Conservation (phyloP, 2,113 vertebrate species). For the Lepisosteus osseus region DNA sequence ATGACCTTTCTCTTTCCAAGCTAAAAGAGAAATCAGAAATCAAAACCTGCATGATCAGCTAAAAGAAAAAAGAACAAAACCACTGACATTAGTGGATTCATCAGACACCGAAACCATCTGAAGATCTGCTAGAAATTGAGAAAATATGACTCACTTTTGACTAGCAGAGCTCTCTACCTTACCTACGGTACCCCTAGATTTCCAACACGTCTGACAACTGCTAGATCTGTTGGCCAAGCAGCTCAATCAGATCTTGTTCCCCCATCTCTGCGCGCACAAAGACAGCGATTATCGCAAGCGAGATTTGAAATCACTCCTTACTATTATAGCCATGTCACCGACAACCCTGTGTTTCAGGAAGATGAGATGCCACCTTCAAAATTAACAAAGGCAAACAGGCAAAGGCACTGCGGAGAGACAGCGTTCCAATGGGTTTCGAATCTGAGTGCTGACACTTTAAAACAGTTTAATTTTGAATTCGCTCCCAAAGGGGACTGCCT, state of each 20-base stretch:
- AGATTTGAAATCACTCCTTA: constrained; percentile 28
- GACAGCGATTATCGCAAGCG: constrained; percentile 30
- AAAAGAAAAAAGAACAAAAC: no score
- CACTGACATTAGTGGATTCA: no score
- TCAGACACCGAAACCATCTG: no score
- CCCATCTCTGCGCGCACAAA: not conserved
- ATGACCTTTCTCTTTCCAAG: no score
- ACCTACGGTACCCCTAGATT: not conserved
- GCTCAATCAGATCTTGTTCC: constrained; percentile 30
- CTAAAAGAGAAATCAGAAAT: no score
- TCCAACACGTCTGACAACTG: constrained; percentile 30
- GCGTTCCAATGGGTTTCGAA: constrained; percentile 25
- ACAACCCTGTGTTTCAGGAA: constrained; percentile 19
- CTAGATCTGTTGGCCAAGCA: constrained; percentile 31
- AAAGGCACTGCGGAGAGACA: constrained; percentile 11
- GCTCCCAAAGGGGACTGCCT: constrained; percentile 29
- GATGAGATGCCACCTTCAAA: constrained; percentile 28
- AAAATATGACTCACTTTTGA: no score
- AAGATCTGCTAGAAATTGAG: no score
- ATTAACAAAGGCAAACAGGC: constrained; percentile 23
- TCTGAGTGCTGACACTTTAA: constrained; percentile 58
- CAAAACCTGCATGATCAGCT: no score
- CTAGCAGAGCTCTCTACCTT: constrained; percentile 31
- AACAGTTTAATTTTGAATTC: constrained; percentile 65
- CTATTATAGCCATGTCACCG: constrained; percentile 19